phyloP scores from a whole-genome alignment of 2,113 vertebrate species.

The Ranitomeya variabilis region DNA sequence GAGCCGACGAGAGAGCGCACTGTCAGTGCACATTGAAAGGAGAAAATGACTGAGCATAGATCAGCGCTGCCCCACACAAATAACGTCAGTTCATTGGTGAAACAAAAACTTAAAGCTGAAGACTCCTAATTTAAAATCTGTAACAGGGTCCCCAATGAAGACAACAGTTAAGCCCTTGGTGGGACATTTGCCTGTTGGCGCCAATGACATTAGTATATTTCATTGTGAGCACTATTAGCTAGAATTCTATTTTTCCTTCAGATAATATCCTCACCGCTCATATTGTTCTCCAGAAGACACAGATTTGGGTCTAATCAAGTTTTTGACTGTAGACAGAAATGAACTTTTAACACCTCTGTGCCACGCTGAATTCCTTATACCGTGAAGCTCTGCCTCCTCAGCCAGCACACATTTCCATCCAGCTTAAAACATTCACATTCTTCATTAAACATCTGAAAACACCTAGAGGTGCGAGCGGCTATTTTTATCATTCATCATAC shows the following conservation, averaged over 20 bases:
- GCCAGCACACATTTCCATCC: not conserved
- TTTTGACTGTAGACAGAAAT: not conserved
- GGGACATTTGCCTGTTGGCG: too few relatives aligned
- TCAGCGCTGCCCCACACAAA: too few relatives aligned
- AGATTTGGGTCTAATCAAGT: not conserved
- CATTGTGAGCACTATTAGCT: too few relatives aligned
- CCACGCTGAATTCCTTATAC: not conserved
- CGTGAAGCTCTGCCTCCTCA: not conserved
- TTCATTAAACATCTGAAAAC: conserved; percentile 44
- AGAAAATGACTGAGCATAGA: too few relatives aligned
- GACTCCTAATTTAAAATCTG: too few relatives aligned
- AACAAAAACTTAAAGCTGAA: not conserved
- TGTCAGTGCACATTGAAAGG: too few relatives aligned
- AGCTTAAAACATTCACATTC: conserved; percentile 23
- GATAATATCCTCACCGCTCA: not conserved
- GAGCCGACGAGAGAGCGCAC: too few relatives aligned
- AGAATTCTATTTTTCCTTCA: not conserved
- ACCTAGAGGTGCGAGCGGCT: conserved; percentile 42
- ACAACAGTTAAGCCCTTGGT: too few relatives aligned
- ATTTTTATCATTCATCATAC: conserved; percentile 39
- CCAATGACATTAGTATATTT: too few relatives aligned
- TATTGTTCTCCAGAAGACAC: not conserved
- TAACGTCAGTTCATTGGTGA: not conserved
- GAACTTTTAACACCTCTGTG: not conserved
- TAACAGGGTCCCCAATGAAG: too few relatives aligned